Base-by-base conservation (phyloP, 1,140 invertebrate genomes). In the Trachymyrmex septentrionalis region DNA sequence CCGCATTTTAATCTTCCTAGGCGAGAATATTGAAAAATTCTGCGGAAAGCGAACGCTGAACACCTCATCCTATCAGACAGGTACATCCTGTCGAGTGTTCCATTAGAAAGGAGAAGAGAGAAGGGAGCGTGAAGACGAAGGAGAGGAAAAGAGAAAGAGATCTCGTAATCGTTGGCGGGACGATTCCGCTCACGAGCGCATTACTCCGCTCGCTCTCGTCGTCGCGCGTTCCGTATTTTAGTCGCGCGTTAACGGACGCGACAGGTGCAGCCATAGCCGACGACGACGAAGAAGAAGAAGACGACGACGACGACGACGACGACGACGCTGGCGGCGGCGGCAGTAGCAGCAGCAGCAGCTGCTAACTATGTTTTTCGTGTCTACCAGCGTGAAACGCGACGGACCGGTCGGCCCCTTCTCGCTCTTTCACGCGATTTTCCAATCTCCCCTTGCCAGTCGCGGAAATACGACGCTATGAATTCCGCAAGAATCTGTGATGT, bases 341-440 rank as follows among this genome's bases (percentile, higher is more conserved):
- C 63, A 48, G 34, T 21, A 61, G 44, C 48, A 9, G 38, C 10
- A 44, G 34, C 67, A 69, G 85, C 93, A 93, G 93, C 92, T 93
- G 93, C 91, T 92, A 84, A 92, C 91, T 90, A 92, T 90, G 92
- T 91, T 93, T 94, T 92, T 94, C 91, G 86, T 92, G 91, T 93
- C 92, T 89, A 90, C 91, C 89, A 91, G 91, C 86, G 88, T 91
- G 88, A 87, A 92, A 91, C 86, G 87, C 85, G 86, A 21, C 72
- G 72, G 53, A 24, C 44, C 73, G 82, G 75, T 80, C 84, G 59
- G 57, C 63, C 71, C 76, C 76, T 72, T 84, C 55, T 81, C 57
- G 71, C 34, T 50, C 5, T 21, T 64, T 61, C 59, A 44, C 38
- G 30, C 80, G 77, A 85, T 82, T 75, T 67, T 64, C 30, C 30